Percentiles rank a stretch among this genome's conserved stretches.
These are phyloP conservation scores for Diadophis punctatus DNA, from an alignment of 2,113 vertebrate species.

Conservation along the genomic window DNA sequence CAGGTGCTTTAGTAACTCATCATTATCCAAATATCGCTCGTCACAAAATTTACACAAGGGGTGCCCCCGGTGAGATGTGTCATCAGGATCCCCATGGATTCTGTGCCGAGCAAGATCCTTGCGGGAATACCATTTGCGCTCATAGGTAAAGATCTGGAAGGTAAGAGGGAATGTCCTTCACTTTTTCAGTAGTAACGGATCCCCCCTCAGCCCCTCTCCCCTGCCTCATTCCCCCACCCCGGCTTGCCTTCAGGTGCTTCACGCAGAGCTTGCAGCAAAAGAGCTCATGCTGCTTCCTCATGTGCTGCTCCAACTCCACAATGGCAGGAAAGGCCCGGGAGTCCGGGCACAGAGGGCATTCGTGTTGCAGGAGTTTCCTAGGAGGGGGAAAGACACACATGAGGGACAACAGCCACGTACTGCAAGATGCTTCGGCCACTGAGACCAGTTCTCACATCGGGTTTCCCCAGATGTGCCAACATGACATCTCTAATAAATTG, in stretches of 20 bases:
- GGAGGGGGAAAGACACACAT: conserved; percentile 2
- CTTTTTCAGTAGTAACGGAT: background rate
- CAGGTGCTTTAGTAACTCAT: conserved; percentile 92
- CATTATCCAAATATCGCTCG: conserved; percentile 93
- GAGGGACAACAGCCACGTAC: background rate
- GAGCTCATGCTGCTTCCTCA: conserved; percentile 94
- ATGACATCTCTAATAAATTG: too few species aligned
- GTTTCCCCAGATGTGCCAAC: too few species aligned
- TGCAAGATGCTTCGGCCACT: background rate
- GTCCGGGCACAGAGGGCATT: conserved; percentile 83
- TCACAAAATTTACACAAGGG: conserved; percentile 98
- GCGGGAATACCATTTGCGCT: conserved; percentile 94
- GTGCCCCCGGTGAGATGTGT: conserved; percentile 94
- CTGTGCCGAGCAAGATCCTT: conserved; percentile 93
- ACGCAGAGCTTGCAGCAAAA: conserved; percentile 95
- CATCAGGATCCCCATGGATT: conserved; percentile 90
- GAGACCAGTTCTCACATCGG: background rate
- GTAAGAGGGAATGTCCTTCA: fast-evolving
- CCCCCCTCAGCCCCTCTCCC: background rate
- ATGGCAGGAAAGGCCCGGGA: conserved; percentile 83
- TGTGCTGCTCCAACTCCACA: conserved; percentile 94
- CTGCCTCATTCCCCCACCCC: background rate
- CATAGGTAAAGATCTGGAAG: conserved; percentile 86
- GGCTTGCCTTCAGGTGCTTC: conserved; percentile 89
- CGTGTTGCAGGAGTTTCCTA: conserved; percentile 86